Evolutionary conservation across 1,140 invertebrate species (phyloP), one percentile per base, ranked within the genome.

Genomic region (Hyles euphorbiae): DNA sequence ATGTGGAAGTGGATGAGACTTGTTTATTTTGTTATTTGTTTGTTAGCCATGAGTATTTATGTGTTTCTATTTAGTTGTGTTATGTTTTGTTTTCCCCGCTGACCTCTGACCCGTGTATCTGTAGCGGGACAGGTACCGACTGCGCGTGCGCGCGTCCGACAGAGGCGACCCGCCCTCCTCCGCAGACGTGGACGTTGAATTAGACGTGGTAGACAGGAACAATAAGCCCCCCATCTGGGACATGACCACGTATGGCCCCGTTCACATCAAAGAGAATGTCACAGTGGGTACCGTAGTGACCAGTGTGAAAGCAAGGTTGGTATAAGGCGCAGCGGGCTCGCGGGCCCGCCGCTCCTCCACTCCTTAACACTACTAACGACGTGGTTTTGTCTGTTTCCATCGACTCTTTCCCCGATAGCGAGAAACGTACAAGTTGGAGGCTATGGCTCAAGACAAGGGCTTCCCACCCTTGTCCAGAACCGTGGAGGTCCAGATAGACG

Each of bases 161-260:
- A 93, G 93, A 91, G 97, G 97, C 87, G 93, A 91, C 87, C 94
- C 95, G 88, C 94, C 94, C 86, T 95, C 95, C 84, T 94, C 92
- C 90, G 96, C 96, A 89, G 95, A 97, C 91, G 97, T 98, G 90
- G 96, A 98, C 91, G 96, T 98, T 91, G 95, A 97, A 90, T 95
- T 98, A 94, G 96, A 97, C 92, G 96, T 98, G 91, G 96, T 98
- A 92, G 96, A 98, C 94, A 95, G 96, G 91, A 97, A 97, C 93
- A 98, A 97, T 94, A 98, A 98, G 93, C 96, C 97, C 88, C 97
- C 97, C 90, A 93, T 97, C 88, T 98, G 96, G 96, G 96, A 98
- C 92, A 92, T 93, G 90, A 93, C 92, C 91, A 93, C 96, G 91
- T 98, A 98, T 93, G 96, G 96, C 91, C 96, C 96, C 91, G 96